Base-by-base conservation (phyloP, 1,140 invertebrate species). In the Eupristina koningsbergeri region DNA sequence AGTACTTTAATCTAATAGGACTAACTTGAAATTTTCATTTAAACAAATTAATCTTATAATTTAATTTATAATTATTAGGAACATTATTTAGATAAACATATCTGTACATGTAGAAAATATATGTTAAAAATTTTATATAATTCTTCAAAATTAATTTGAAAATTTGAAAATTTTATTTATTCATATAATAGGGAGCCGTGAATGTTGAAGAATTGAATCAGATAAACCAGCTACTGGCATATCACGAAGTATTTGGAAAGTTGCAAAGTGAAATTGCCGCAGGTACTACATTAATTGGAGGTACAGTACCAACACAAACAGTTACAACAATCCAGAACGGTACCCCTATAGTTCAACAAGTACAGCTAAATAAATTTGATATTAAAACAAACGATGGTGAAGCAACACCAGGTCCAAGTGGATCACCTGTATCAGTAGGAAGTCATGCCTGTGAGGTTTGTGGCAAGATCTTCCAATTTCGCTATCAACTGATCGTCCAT, bases 181-280 rank as follows among this genome's bases (percentile, higher is more conserved):
- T 31, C 22, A 50, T 61, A 31, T 58, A 29, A 47, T 45, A 85
- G 84, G 84, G 84, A 34, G 47, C 84, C 9, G 93, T 97, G 2
- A 97, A 96, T 89, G 96, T 96, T 6, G 96, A 97, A 88, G 96
- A 97, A 86, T 93, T 97, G 34, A 96, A 96, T 83, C 96, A 96
- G 86, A 94, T 97, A 47, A 96, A 96, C 83, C 96, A 96, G 86
- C 91, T 97, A 64, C 91, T 97, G 58, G 96, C 96, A n/a, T 97
- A 96, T 91, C 96, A 97, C 88, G 96, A 97, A 91, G 96, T 97
- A 26, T 97, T 97, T 90, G 96, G 96, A n/a, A 97, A 97, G 90
- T 92, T 96, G 26, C 96, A 96, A 84, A 93, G 91, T 84, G 94
- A 94, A 87, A 93, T 94, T 85, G 90, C 92, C 39, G 91, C 91